Conservation (phyloP, 2,888 invertebrate genomes). For the Lissocephala sabroskyi region DNA sequence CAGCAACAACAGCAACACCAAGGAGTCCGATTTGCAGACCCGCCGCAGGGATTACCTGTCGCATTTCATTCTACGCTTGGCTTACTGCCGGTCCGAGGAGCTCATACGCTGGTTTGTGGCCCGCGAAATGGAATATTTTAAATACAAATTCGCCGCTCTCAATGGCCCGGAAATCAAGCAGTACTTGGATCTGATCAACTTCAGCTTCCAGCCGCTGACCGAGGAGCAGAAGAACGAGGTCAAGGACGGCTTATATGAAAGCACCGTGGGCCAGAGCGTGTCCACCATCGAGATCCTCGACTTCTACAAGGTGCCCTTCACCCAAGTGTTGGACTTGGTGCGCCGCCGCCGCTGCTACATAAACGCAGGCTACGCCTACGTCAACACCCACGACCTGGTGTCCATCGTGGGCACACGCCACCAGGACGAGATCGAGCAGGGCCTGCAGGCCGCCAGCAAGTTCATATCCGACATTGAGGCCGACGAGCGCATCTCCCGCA, state of each 20-base stretch:
- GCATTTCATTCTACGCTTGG: slow-evolving; percentile 92
- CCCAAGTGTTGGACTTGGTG: slow-evolving; percentile 89
- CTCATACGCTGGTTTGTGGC: slow-evolving; percentile 89
- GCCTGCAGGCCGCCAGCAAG: slow-evolving; percentile 68
- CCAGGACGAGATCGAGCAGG: slow-evolving; percentile 74
- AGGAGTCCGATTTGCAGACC: slow-evolving; percentile 78
- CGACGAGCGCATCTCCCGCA: slow-evolving; percentile 84
- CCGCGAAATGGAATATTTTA: slow-evolving; percentile 92
- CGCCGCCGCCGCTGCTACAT: slow-evolving; percentile 84
- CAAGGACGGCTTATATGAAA: slow-evolving; percentile 77
- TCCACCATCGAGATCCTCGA: slow-evolving; percentile 77
- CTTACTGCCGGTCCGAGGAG: slow-evolving; percentile 91
- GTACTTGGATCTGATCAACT: slow-evolving; percentile 80
- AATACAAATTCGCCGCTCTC: slow-evolving; percentile 81
- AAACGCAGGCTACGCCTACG: slow-evolving; percentile 87
- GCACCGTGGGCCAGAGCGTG: slow-evolving; percentile 75
- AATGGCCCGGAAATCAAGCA: slow-evolving; percentile 75
- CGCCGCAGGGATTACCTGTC: slow-evolving; percentile 89
- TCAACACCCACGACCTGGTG: slow-evolving; percentile 87
- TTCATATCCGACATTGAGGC: slow-evolving; percentile 84
- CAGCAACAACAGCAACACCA: slow-evolving; percentile 70
- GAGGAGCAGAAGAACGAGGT: slow-evolving; percentile 79
- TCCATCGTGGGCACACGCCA: slow-evolving; percentile 87
- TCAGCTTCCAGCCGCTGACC: slow-evolving; percentile 79
- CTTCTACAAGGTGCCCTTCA: slow-evolving; percentile 89